Percentiles rank a stretch among this genome's conserved stretches.
Conservation (phyloP, 2,113 vertebrate genomes). For the Syngnathoides biaculeatus region DNA sequence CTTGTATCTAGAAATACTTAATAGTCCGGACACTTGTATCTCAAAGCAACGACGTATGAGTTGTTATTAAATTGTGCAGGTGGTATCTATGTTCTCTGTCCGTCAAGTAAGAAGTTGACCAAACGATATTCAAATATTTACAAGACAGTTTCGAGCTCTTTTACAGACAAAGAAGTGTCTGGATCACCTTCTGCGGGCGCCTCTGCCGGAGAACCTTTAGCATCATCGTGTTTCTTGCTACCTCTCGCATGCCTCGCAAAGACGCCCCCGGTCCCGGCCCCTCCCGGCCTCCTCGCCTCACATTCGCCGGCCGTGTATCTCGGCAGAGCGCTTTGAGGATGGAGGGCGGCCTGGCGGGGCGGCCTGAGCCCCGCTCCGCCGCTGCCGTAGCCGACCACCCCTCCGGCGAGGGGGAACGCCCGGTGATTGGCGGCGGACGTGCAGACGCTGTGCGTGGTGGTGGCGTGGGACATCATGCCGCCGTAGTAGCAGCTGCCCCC, state of each 20-base stretch:
- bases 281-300: conserved; percentile 33
- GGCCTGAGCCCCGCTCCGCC: conserved; percentile 33
- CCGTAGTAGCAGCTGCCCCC: conserved; percentile 78
- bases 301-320: conserved; percentile 37
- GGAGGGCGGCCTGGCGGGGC: conserved; percentile 32
- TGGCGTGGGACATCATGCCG: conserved; percentile 75
- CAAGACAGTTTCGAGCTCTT: conserved; percentile 70
- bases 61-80: too few species aligned
- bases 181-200: conserved; percentile 28
- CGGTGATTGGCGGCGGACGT: conserved; percentile 59
- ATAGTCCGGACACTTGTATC: too few species aligned
- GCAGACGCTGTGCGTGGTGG: conserved; percentile 76
- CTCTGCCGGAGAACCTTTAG: conserved; percentile 20
- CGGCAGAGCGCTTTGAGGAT: conserved; percentile 38
- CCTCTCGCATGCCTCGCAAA: conserved; percentile 26
- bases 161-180: conserved; percentile 40
- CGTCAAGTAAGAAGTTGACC: background rate
- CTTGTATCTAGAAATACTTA: too few species aligned
- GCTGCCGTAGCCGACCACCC: conserved; percentile 10
- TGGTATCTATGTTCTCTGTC: too few species aligned
- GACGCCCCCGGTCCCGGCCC: conserved; percentile 8
- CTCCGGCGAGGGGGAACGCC: conserved; percentile 39
- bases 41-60: too few species aligned
- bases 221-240: conserved; percentile 9
- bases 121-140: conserved; percentile 32